Percentiles rank a stretch among this genome's conserved stretches.
These are phyloP conservation scores for Apotomis capreana DNA, from an alignment of 2,888 invertebrate species.

Conservation along the genomic window DNA sequence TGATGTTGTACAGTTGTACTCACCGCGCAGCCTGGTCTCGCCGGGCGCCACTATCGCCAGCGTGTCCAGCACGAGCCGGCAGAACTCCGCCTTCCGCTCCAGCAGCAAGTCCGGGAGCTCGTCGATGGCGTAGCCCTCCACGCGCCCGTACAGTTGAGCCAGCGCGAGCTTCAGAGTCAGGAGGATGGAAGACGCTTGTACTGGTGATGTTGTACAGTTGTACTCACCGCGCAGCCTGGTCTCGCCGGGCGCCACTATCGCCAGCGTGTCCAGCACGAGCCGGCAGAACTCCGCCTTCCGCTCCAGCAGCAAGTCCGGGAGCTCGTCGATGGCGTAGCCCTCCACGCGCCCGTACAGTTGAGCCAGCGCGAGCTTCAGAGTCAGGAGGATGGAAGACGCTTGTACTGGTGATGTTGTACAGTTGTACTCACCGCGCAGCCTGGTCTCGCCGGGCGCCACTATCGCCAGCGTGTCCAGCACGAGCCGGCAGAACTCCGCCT, in stretches of 20 bases:
- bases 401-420: background rate
- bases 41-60: conserved; percentile 91
- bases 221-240: conserved; percentile 87
- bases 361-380: too few species aligned
- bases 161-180: conserved; percentile 87
- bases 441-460: conserved; percentile 89
- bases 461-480: conserved; percentile 87
- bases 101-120: conserved; percentile 89
- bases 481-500: conserved; percentile 88
- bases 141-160: conserved; percentile 90
- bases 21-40: conserved; percentile 88
- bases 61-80: conserved; percentile 86
- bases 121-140: conserved; percentile 87
- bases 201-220: background rate
- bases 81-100: conserved; percentile 89
- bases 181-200: conserved; percentile 67
- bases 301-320: conserved; percentile 88
- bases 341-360: conserved; percentile 91
- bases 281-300: conserved; percentile 90
- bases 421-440: conserved; percentile 85
- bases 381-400: too few species aligned
- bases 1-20: background rate
- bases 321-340: conserved; percentile 87
- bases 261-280: conserved; percentile 86
- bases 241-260: conserved; percentile 90